Evolutionary conservation across 2,888 invertebrate species (phyloP).

Genomic region (Ashinkailepas kermadecensis): DNA sequence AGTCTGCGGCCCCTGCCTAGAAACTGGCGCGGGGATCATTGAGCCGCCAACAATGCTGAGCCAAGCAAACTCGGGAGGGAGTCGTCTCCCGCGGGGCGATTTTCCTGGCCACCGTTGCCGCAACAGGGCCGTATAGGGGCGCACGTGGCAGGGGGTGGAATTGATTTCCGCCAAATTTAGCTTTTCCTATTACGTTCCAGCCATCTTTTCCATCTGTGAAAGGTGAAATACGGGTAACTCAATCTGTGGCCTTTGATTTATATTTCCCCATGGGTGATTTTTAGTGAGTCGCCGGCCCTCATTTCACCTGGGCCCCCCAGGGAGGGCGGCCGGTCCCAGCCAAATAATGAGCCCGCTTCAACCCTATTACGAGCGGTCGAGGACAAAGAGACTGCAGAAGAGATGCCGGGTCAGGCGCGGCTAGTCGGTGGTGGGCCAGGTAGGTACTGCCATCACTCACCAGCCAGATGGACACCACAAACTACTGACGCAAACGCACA

Average conservation of each 20-base stretch:
- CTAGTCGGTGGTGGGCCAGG: not conserved
- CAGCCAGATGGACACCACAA: not conserved
- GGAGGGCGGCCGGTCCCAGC: not conserved
- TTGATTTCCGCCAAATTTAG: conserved; percentile 7
- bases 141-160: not conserved
- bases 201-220: conserved; percentile 10
- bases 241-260: conserved; percentile 14
- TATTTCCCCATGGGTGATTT: conserved; percentile 8
- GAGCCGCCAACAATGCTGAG: not conserved
- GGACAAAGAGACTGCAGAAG: not conserved
- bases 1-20: no score
- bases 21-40: not conserved
- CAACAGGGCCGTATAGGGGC: not conserved
- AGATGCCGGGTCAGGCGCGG: no score
- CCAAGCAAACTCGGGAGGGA: not conserved
- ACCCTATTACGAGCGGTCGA: not conserved
- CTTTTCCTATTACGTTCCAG: conserved; percentile 3
- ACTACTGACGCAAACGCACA: no score
- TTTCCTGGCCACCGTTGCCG: not conserved
- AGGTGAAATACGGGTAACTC: conserved; percentile 3
- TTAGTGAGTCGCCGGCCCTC: not conserved
- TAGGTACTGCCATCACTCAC: not conserved
- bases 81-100: not conserved
- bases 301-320: conserved; percentile 5
- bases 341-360: conserved; percentile 10